These are phyloP conservation scores for Abscondita cerata DNA, from an alignment of 2,888 invertebrate species.

Conservation along the genomic window DNA sequence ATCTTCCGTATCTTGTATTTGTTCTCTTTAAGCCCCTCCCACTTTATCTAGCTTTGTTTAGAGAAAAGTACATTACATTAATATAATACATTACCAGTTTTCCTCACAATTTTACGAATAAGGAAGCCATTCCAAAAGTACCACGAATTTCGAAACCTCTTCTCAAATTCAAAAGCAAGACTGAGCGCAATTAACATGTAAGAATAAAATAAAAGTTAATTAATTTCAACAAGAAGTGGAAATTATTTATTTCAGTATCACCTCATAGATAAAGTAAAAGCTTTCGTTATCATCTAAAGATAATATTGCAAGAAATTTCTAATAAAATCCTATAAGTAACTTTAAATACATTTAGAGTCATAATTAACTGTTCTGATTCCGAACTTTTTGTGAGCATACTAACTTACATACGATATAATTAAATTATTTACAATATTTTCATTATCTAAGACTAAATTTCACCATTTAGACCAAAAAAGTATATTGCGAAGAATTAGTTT, in stretches of 20 bases:
- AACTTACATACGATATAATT: constrained; percentile 33
- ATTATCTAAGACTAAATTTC: neutral
- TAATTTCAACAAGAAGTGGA: constrained; percentile 27
- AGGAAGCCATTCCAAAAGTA: too few species aligned
- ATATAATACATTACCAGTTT: too few species aligned
- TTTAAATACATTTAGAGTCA: constrained; percentile 28
- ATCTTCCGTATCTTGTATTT: too few species aligned
- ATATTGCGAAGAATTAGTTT: neutral
- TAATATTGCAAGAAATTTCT: constrained; percentile 48
- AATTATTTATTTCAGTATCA: constrained; percentile 39
- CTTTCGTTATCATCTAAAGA: constrained; percentile 35
- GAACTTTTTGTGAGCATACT: constrained; percentile 49
- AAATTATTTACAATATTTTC: constrained; percentile 1
- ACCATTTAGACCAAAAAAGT: neutral
- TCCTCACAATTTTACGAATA: too few species aligned
- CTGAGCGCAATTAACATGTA: too few species aligned
- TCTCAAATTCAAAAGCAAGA: too few species aligned
- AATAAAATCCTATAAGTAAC: constrained; percentile 38
- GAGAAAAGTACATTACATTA: too few species aligned
- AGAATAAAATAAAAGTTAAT: neutral
- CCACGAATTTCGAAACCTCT: too few species aligned
- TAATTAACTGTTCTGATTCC: constrained; percentile 41
- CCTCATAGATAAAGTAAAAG: constrained; percentile 37
- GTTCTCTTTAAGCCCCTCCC: too few species aligned
- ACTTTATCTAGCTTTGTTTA: too few species aligned